Base-by-base conservation (phyloP, 2,888 invertebrate genomes). In the Agrilus cyanescens region DNA sequence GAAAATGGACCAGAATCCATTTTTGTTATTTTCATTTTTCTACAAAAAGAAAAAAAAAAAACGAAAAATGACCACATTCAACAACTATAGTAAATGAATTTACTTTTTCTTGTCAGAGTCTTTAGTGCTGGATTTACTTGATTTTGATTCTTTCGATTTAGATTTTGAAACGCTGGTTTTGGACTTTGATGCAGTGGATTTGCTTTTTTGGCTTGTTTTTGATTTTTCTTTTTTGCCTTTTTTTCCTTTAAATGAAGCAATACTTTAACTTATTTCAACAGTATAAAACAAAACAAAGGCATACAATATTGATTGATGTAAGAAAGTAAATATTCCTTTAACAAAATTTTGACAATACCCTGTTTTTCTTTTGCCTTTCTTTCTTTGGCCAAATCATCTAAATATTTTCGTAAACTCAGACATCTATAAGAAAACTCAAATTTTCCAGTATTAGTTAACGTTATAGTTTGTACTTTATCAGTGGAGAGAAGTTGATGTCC, bases 371-470 rank as follows among this genome's bases (percentile, higher is more conserved):
- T 47, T 34, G 40, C 37, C 12, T 31, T 40, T 16, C 13, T 41
- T 40, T 48, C 43, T 30, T 47, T 45, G 15, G 39, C 43, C 33
- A 44, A 44, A 14, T 47, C 35, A 16, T 50, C 52, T 31, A 47
- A 20, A 18, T 50, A 33, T 44, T 48, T 46, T 37, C 42, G 48
- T 40, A 49, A 41, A 34, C 49, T 51, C 3, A 56, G 18, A 12
- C 64, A 52, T 3, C 46, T 49, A 43, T 60, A 66, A 20, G 50
- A 51, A 44, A 66, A 70, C 1, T 74, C 69, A 55, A 76, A 78
- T 57, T 70, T 70, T 46, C 80, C 80, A 1, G 63, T 73, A 55
- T 80, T 80, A 50, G 71, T 73, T 16, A 80, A 57, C 41, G 71
- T 69, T 0, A 80, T 67, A 15, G 71, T 70, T 55, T 73, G 68